Evolutionary conservation across 2,113 vertebrate species (phyloP).

Genomic region (Eolophus roseicapilla): DNA sequence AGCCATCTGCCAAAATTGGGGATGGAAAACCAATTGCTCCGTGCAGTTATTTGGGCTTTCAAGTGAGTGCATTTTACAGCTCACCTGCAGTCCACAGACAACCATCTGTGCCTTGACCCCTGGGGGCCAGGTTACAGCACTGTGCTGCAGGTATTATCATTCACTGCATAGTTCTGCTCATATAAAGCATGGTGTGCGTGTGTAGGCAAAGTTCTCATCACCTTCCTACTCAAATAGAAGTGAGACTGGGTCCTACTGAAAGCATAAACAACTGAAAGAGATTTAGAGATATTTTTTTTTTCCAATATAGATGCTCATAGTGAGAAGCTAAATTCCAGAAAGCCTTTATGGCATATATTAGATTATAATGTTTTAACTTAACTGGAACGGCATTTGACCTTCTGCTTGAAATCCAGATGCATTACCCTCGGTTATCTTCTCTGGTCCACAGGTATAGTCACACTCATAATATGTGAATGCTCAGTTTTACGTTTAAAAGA

Average conservation of each 20-base stretch:
- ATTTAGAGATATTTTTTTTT: neutral
- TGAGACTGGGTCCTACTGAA: neutral
- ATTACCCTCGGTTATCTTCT: neutral
- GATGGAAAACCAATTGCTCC: neutral
- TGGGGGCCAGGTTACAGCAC: accelerated
- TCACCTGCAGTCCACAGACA: accelerated
- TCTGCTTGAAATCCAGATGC: neutral
- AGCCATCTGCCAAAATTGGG: neutral
- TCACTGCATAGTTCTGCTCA: neutral
- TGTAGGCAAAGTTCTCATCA: neutral
- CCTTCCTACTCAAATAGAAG: neutral
- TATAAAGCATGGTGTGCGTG: accelerated
- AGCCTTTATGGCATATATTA: neutral
- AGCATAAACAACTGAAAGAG: neutral
- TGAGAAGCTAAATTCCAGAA: neutral
- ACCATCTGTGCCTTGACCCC: neutral
- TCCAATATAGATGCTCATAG: neutral
- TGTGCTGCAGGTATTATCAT: accelerated
- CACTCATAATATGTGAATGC: accelerated
- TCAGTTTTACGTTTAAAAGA: neutral
- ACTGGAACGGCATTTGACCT: neutral
- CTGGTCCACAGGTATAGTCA: neutral
- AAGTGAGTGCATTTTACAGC: accelerated
- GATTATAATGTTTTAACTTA: neutral
- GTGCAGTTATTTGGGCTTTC: neutral